A percentile compares a stretch with the other conserved stretches of the same genome.
Conservation (phyloP, 2,888 invertebrate species). For the Diachrysia chrysitis region DNA sequence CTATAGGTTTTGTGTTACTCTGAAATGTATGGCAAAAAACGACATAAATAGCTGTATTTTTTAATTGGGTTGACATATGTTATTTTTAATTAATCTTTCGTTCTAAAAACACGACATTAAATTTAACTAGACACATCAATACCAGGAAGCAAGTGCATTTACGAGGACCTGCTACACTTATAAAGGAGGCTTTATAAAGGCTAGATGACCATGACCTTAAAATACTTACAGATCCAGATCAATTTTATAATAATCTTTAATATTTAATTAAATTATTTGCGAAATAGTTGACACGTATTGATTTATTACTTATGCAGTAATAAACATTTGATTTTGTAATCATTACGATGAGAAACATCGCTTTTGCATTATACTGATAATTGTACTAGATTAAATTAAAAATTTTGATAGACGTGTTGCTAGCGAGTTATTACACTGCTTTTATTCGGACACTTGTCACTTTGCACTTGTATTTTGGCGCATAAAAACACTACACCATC, state of each 20-base stretch:
- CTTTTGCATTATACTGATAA: not conserved
- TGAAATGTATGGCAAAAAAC: too few relatives aligned
- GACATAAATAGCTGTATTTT: too few relatives aligned
- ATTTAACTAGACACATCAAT: too few relatives aligned
- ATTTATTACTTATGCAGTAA: not conserved
- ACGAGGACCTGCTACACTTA: slow-evolving; percentile 1
- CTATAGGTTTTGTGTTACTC: too few relatives aligned
- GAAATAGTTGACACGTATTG: not conserved
- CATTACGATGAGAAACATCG: not conserved
- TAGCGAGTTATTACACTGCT: not conserved
- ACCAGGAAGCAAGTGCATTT: not conserved
- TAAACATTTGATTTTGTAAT: not conserved
- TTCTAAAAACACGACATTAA: too few relatives aligned
- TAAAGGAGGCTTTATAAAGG: not conserved
- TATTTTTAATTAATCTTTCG: too few relatives aligned
- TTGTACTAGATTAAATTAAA: not conserved
- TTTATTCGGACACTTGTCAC: not conserved
- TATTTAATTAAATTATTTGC: not conserved
- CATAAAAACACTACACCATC: too few relatives aligned
- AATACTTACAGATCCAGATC: not conserved
- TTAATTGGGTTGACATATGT: too few relatives aligned
- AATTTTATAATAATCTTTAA: not conserved
- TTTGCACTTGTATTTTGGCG: too few relatives aligned
- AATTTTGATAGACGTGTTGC: not conserved
- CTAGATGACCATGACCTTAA: not conserved